Evolutionary conservation across 2,797 vertebrate species (phyloP).

Genomic region (Micromesistius poutassou): DNA sequence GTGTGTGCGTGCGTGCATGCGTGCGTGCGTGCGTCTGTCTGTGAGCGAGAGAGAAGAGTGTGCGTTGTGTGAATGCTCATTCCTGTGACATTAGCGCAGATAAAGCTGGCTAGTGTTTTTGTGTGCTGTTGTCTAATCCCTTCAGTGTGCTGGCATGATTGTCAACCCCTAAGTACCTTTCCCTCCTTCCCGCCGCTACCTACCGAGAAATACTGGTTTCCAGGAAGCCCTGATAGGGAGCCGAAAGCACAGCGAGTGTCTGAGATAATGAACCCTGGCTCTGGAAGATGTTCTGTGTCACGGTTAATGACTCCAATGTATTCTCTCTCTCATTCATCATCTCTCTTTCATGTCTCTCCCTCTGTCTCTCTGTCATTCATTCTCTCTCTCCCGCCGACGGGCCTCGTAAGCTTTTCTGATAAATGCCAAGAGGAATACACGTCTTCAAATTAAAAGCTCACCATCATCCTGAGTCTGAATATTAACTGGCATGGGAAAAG

Average conservation of each 20-base stretch:
- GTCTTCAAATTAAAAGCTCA: not conserved
- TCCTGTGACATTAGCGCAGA: conserved; percentile 43
- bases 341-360: not conserved
- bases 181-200: conserved; percentile 15
- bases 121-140: conserved; percentile 62
- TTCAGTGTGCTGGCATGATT: conserved; percentile 53
- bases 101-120: conserved; percentile 62
- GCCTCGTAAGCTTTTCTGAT: conserved; percentile 6
- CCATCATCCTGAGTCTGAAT: not conserved
- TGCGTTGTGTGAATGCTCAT: conserved; percentile 19
- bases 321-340: conserved; percentile 14
- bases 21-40: conserved; percentile 17
- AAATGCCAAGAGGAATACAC: not conserved
- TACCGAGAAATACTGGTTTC: conserved; percentile 15
- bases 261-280: conserved; percentile 9
- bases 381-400: not conserved
- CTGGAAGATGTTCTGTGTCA: not conserved
- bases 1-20: conserved; percentile 13
- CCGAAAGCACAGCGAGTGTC: not conserved
- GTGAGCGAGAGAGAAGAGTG: conserved; percentile 2
- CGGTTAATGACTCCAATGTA: conserved; percentile 14
- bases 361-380: not conserved
- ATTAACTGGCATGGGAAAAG: conserved; percentile 7
- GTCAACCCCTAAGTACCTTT: conserved; percentile 53
- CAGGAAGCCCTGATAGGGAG: conserved; percentile 26